Evolutionary conservation across 2,888 invertebrate species (phyloP).

Genomic region (Notodonta ziczac): DNA sequence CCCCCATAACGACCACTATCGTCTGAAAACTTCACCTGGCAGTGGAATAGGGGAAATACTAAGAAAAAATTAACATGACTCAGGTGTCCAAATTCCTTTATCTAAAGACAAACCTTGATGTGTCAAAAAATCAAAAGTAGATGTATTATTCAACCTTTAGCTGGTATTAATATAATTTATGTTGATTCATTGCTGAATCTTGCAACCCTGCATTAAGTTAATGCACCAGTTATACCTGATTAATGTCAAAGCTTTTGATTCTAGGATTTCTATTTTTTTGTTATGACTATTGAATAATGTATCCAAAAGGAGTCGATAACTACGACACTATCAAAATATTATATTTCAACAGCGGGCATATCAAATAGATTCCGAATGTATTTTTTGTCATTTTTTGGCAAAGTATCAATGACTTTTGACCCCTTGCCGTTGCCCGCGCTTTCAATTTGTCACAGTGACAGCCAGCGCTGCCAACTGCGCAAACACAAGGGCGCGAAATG

Average conservation of each 20-base stretch:
- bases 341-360: conserved; percentile 1
- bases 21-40: too few species aligned
- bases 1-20: too few species aligned
- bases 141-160: not conserved
- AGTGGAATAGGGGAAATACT: too few species aligned
- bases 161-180: not conserved
- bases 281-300: not conserved
- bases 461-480: conserved; percentile 71
- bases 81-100: too few species aligned
- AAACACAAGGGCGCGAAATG: conserved; percentile 74
- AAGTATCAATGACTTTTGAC: conserved; percentile 38
- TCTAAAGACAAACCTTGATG: too few species aligned
- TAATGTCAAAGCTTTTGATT: conserved; percentile 12
- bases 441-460: conserved; percentile 65
- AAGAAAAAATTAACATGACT: too few species aligned
- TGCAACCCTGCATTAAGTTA: not conserved
- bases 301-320: not conserved
- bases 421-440: conserved; percentile 41
- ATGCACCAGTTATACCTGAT: not conserved
- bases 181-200: not conserved
- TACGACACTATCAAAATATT: conserved; percentile 6
- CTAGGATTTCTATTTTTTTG: too few species aligned
- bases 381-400: conserved; percentile 14
- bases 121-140: not conserved
- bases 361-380: not conserved